Evolutionary conservation across 2,797 vertebrate genomes (phyloP).

Genomic region (Sebastes alutus): DNA sequence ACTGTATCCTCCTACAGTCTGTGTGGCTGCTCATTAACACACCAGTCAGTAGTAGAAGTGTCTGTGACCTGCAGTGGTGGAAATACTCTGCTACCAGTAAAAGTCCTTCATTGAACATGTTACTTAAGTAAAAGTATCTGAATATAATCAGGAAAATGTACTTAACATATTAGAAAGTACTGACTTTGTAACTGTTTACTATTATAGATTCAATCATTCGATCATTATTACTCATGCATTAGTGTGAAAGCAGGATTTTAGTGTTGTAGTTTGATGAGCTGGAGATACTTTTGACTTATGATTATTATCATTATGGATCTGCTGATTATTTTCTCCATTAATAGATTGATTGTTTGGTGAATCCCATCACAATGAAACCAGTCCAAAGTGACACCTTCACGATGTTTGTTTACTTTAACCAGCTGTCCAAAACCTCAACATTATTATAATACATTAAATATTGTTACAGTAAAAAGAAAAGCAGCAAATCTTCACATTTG

Average conservation of each 20-base stretch:
- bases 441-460: no score
- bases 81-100: not conserved
- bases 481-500: not conserved
- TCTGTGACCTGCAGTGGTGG: not conserved
- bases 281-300: not conserved
- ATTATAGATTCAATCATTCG: not conserved
- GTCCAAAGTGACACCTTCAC: not conserved
- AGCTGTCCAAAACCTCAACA: not conserved
- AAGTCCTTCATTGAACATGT: not conserved
- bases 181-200: not conserved
- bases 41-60: no score
- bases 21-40: not conserved
- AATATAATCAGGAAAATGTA: not conserved
- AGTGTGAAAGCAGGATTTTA: not conserved
- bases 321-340: not conserved
- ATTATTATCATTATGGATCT: not conserved
- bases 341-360: not conserved
- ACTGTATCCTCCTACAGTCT: fast-evolving
- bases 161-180: no score
- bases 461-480: no score
- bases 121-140: not conserved
- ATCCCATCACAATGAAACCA: not conserved
- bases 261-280: not conserved
- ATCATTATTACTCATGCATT: not conserved
- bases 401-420: not conserved